Conservation (phyloP, 1,140 invertebrate species). For the Pseudomyrmex sp. region DNA sequence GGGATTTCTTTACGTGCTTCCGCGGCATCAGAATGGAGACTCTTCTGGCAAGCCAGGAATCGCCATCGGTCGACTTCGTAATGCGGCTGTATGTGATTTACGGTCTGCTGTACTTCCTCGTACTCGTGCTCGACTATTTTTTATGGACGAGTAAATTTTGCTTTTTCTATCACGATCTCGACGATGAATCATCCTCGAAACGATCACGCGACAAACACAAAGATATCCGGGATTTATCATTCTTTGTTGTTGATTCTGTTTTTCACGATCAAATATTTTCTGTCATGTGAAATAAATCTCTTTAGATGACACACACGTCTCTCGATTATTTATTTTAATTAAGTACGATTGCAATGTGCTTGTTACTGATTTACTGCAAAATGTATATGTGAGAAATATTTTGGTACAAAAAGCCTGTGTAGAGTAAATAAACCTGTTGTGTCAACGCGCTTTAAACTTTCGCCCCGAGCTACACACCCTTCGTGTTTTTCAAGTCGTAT, state of each 20-base stretch:
- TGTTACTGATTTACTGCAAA: conserved; percentile 3
- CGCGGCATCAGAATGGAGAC: conserved; percentile 41
- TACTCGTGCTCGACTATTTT: conserved; percentile 75
- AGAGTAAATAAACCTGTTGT: conserved; percentile 17
- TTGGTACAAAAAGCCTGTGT: not conserved
- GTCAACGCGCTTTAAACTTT: not conserved
- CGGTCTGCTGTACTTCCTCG: conserved; percentile 62
- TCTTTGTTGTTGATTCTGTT: not conserved
- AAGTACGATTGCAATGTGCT: not conserved
- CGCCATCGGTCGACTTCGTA: conserved; percentile 62
- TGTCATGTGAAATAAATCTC: conserved; percentile 13
- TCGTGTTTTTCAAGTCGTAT: conserved; percentile 37
- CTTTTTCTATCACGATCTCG: not conserved
- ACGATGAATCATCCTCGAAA: not conserved
- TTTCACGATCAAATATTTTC: not conserved
- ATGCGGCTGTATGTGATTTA: conserved; percentile 71
- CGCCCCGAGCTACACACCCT: not conserved
- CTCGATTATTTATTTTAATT: not conserved
- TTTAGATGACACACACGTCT: not conserved
- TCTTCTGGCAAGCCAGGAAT: conserved; percentile 14
- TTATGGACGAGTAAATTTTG: conserved; percentile 71
- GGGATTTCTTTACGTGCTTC: conserved; percentile 55
- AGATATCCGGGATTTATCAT: too few relatives aligned
- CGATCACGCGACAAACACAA: not conserved
- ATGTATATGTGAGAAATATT: not conserved